Evolutionary conservation across 1,140 invertebrate species (phyloP), one percentile per base, ranked within the genome.

Genomic region (Berghia stephanieae): DNA sequence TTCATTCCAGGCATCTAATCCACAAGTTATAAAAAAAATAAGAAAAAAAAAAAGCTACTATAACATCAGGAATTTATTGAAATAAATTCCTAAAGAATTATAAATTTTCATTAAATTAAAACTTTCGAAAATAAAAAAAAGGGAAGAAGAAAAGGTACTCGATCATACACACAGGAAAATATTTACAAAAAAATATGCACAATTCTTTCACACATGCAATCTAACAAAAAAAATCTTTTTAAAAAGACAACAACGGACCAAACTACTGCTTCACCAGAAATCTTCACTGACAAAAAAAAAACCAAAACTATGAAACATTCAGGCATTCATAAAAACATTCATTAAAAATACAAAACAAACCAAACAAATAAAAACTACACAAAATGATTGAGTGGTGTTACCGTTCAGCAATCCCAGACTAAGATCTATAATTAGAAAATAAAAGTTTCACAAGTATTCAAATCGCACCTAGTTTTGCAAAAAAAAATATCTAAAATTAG

Each of bases 351-450:
- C 55, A 57, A 21, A 27, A 31, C 21, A 57, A 21, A n/a, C 55
- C n/a, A n/a, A n/a, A n/a, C n/a, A n/a, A n/a, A n/a, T n/a, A n/a
- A n/a, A n/a, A n/a, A n/a, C n/a, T n/a, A 57, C 55, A 57, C 55
- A 67, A 10, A 1, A 24, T 67, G 27, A 34, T 40, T 67, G 18
- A 27, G 67, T 36, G n/a, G 40, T 36, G 57, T 75, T 75, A 75
- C 73, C 73, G 36, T 38, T 21, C 8, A 75, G 57, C 8, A 46
- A 21, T 75, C 73, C 73, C 2, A 66, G 49, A 13, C 57, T 46
- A 24, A 75, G 21, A 42, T 57, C 55, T 43, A 75, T 57, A 43
- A 57, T 63, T 75, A 75, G 46, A 72, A 72, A n/a, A 44, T 67
- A 31, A 75, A 6, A 75, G 43, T 31, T 27, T 52, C 21, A 71